Conservation (phyloP, 1,140 invertebrate species). For the Penaeus chinensis region DNA sequence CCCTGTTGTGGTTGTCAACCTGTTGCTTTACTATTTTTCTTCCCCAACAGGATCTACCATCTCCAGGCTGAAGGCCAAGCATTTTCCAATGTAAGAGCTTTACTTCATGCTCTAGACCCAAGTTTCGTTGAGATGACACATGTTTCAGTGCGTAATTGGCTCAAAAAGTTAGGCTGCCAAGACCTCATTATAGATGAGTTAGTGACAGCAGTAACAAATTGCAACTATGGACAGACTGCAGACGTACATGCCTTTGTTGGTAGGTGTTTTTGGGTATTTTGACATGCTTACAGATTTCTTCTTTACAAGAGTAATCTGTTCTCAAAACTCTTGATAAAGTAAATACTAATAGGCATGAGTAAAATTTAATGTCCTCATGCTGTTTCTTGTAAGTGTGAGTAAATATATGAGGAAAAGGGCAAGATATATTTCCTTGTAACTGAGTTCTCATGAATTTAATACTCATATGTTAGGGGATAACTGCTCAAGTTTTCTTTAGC, state of each 20-base stretch:
- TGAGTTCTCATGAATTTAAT: too few species aligned
- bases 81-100: conserved; percentile 71
- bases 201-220: conserved; percentile 71
- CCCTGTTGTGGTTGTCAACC: background rate
- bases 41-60: conserved; percentile 73
- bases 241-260: conserved; percentile 75
- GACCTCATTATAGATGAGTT: conserved; percentile 73
- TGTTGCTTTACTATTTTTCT: conserved; percentile 59
- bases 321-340: too few species aligned
- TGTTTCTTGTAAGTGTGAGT: too few species aligned
- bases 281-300: background rate
- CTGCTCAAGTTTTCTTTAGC: too few species aligned
- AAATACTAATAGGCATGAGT: too few species aligned
- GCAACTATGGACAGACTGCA: conserved; percentile 77
- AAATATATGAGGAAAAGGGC: too few species aligned
- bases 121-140: conserved; percentile 71
- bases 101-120: conserved; percentile 72
- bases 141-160: conserved; percentile 68
- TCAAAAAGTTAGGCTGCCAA: conserved; percentile 69
- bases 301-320: background rate
- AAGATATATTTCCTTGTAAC: too few species aligned
- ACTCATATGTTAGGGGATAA: too few species aligned
- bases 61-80: conserved; percentile 72
- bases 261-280: conserved; percentile 64
- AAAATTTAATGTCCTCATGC: too few species aligned